Conservation (phyloP, 2,888 invertebrate species). For the Agonopterix heracliana region DNA sequence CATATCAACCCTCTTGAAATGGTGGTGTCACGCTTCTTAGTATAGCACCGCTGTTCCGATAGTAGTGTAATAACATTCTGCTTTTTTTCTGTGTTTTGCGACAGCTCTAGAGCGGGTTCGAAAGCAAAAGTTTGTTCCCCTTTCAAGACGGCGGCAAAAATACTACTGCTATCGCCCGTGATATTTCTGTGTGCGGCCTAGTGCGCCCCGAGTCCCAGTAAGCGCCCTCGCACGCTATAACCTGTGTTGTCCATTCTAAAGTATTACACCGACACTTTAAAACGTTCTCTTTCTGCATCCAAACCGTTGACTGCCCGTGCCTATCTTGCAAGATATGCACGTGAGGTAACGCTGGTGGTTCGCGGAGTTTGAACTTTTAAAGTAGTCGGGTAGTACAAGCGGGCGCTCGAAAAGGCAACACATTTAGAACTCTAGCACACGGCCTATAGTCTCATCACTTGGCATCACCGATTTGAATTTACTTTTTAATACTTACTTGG, state of each 20-base stretch:
- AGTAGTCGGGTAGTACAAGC: constrained; percentile 2
- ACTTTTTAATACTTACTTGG: too few species aligned
- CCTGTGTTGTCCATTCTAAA: constrained; percentile 42
- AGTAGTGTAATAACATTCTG: constrained; percentile 44
- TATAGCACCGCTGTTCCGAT: constrained; percentile 33
- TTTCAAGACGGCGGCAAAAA: constrained; percentile 85
- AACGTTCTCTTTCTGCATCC: neutral
- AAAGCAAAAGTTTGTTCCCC: constrained; percentile 83
- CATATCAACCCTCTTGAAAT: constrained; percentile 76
- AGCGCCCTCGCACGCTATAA: constrained; percentile 62
- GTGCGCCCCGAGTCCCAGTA: constrained; percentile 48
- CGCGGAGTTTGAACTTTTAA: neutral
- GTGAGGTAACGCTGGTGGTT: neutral
- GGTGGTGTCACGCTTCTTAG: constrained; percentile 50
- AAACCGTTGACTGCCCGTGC: neutral
- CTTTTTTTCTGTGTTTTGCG: constrained; percentile 69
- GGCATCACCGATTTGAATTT: too few species aligned
- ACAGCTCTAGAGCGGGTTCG: constrained; percentile 76
- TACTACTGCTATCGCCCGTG: constrained; percentile 84
- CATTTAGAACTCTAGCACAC: neutral
- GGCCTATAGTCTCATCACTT: too few species aligned
- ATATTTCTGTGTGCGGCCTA: constrained; percentile 86
- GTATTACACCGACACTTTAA: neutral
- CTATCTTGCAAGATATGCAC: neutral
- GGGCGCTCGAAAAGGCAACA: constrained; percentile 14